These are phyloP conservation scores for Anoplolepis gracilipes DNA, from an alignment of 1,140 invertebrate genomes.

Conservation along the genomic window DNA sequence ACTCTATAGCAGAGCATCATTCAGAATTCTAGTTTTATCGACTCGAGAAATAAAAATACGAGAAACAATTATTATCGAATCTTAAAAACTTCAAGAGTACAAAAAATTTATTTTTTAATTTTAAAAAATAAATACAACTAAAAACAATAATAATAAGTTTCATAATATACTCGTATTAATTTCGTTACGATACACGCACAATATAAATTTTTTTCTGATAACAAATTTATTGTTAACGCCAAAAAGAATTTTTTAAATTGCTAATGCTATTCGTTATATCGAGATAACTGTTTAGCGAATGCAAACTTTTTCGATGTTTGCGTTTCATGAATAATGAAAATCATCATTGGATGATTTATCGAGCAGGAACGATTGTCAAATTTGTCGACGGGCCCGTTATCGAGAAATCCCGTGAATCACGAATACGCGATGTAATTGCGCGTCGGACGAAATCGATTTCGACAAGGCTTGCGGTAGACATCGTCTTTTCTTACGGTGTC, in stretches of 20 bases:
- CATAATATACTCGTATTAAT: not conserved
- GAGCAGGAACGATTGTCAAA: conserved; percentile 43
- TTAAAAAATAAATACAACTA: not conserved
- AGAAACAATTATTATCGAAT: not conserved
- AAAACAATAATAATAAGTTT: not conserved
- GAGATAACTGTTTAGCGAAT: not conserved
- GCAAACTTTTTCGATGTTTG: not conserved
- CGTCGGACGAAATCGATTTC: conserved; percentile 21
- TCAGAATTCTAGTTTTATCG: not conserved
- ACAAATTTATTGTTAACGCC: not conserved
- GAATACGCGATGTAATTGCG: conserved; percentile 14
- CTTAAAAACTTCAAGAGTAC: not conserved
- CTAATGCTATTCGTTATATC: too few species aligned
- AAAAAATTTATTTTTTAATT: conserved; percentile 1
- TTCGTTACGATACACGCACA: conserved; percentile 9
- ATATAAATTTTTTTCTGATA: not conserved
- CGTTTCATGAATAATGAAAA: not conserved
- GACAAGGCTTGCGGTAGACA: not conserved
- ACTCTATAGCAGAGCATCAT: not conserved
- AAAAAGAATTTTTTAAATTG: too few species aligned
- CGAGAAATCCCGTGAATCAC: conserved; percentile 6
- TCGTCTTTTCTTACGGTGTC: conserved; percentile 12
- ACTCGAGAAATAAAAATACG: not conserved
- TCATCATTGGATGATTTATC: conserved; percentile 7
- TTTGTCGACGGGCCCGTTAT: not conserved